Conservation (phyloP, 2,113 vertebrate species). For the Melanerpes formicivorus region DNA sequence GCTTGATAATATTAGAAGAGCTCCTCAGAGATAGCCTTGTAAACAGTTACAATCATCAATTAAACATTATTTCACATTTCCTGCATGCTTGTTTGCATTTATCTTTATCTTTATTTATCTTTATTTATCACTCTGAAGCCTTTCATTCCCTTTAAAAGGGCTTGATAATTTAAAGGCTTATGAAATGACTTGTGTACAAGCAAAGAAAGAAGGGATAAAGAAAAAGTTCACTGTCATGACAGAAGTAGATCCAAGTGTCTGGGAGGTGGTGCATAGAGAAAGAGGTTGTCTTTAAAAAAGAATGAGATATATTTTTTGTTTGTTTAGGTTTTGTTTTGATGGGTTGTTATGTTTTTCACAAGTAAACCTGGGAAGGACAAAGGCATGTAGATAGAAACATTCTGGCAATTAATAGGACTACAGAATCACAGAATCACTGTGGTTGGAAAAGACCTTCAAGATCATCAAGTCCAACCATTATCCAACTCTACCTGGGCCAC, state of each 20-base stretch:
- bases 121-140: not conserved
- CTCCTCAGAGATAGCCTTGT: not conserved
- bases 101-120: not conserved
- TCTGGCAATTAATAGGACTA: not conserved
- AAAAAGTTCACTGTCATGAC: not conserved
- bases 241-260: not conserved
- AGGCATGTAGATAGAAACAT: not conserved
- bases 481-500: no score
- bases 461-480: no score
- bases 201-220: not conserved
- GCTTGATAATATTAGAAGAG: not conserved
- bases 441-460: no score
- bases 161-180: not conserved
- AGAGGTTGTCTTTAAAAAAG: not conserved
- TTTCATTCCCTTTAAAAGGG: not conserved
- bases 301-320: not conserved
- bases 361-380: not conserved
- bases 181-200: not conserved
- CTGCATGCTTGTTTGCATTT: not conserved
- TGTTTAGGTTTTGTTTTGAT: not conserved
- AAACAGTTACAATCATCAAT: not conserved
- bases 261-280: not conserved
- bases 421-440: no score
- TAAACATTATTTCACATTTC: not conserved
- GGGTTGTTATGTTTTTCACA: not conserved